Evolutionary conservation across 2,888 invertebrate genomes (phyloP), one percentile per base, ranked within the genome.

Genomic region (Ptychoptera contaminata): DNA sequence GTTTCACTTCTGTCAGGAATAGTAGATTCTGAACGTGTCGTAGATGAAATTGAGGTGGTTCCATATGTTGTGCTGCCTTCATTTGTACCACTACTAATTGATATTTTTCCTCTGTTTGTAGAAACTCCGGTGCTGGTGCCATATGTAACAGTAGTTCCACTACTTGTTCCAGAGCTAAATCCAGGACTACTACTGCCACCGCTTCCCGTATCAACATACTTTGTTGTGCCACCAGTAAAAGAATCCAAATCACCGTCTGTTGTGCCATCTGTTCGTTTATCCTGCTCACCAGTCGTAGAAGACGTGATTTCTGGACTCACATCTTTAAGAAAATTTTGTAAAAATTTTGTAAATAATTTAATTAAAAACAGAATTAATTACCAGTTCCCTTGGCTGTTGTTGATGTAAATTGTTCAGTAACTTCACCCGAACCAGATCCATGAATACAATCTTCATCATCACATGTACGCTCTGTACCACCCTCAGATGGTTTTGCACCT

Each of bases 391-490:
- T 73, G 0, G 76, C 73, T 40, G 73, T 71, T 8, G 71, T 71
- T 43, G 71, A 63, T 7, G 62, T 63, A 46, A 65, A 64, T 55
- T 55, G 81, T 53, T 83, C 84, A 4, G 82, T 79, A 47, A 76
- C 73, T 55, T 79, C 78, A 42, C 79, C 78, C 8, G 79, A 76
- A 0, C 88, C 88, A 0, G 86, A 86, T 1, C 87, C 88, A 52
- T 79, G 81, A 46, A 79, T 73, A 55, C 86, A 86, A 57, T 91
- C 90, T 60, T 91, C 91, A 58, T 90, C 90, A 54, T 88, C 87
- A 57, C 83, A 84, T 1, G 76, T 74, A 46, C 72, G 72, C 59
- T 63, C 63, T 0, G 62, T 62, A 62, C 47, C 48, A 46, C 53
- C 51, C 29, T 50, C 50, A 29, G 47, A 50, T 10, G 39, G 16